Evolutionary conservation across 2,888 invertebrate genomes (phyloP), one percentile per base, ranked within the genome.

Genomic region (Metopia argyrocephala): DNA sequence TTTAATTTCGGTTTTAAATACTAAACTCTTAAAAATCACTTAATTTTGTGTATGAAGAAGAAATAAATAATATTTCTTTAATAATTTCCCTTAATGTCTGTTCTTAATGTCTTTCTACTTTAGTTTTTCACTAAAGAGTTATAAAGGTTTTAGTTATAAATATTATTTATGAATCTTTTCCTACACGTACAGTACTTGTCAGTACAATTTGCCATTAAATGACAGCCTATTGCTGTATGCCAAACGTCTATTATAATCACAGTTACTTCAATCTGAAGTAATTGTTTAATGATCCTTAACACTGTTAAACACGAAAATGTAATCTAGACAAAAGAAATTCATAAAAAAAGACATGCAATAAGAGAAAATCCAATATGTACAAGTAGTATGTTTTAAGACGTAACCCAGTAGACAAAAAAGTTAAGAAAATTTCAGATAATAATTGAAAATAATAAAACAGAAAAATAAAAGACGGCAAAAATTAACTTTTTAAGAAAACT

Each of bases 241-340:
- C 9, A 69, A n/a, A n/a, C 28, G 46, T 57, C 57, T 46, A 61
- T 74, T 80, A 65, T 56, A 80, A 81, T 74, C 69, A 50, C 79
- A 71, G 61, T 38, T 28, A 61, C 65, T 74, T 54, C 59, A 70
- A 57, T 69, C 66, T 62, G 59, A 46, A 61, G 71, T 73, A 74
- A 81, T 70, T 74, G 78, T 15, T 81, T 81, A 78, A 78, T 74
- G 81, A 66, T 74, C 38, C 69, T 54, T 76, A 74, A 78, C 64
- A 69, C 54, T 25, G 31, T 46, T 31, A 59, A 38, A 38, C 38
- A 38, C 38, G 38, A 38, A 38, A 38, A 38, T 38, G 38, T 38
- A 38, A 38, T 38, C 54, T n/a, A 23, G 23, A 46, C 6, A 45
- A 45, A 6, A 61, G 7, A 25, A 46, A 7, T 5, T n/a, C 23